Percentiles rank a stretch among this genome's conserved stretches.
Evolutionary conservation across 2,888 invertebrate species (phyloP).

Genomic region (Drosophila pseudotakahashii): DNA sequence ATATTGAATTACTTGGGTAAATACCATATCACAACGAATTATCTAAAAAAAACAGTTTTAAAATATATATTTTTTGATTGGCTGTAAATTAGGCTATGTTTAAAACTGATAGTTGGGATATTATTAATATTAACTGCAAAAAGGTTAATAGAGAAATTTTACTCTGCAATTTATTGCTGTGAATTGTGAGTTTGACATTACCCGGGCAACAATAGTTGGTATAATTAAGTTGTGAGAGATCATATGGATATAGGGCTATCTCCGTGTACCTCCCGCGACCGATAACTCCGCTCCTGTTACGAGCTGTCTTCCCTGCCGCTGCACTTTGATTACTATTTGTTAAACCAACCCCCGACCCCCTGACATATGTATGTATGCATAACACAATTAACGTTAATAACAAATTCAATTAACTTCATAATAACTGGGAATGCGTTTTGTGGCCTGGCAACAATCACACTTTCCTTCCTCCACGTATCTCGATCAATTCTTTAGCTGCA

Average conservation of each 20-base stretch:
- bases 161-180: neutral
- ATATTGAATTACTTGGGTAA: too few species aligned
- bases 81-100: too few species aligned
- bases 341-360: conserved; percentile 7
- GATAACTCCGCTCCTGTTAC: conserved; percentile 21
- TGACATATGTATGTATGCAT: conserved; percentile 29
- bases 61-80: too few species aligned
- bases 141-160: neutral
- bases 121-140: neutral
- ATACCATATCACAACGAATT: too few species aligned
- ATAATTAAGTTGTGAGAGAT: conserved; percentile 13
- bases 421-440: conserved; percentile 38
- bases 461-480: conserved; percentile 23
- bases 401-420: conserved; percentile 72
- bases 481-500: conserved; percentile 72
- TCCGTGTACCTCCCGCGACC: neutral
- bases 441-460: conserved; percentile 25
- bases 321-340: conserved; percentile 32
- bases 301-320: conserved; percentile 29
- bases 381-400: conserved; percentile 70
- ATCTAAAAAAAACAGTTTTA: too few species aligned
- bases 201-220: neutral
- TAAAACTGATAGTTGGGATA: too few species aligned
- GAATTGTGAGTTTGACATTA: neutral
- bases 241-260: neutral